Conservation (phyloP, 2,888 invertebrate genomes). For the Drosophila subquinaria region DNA sequence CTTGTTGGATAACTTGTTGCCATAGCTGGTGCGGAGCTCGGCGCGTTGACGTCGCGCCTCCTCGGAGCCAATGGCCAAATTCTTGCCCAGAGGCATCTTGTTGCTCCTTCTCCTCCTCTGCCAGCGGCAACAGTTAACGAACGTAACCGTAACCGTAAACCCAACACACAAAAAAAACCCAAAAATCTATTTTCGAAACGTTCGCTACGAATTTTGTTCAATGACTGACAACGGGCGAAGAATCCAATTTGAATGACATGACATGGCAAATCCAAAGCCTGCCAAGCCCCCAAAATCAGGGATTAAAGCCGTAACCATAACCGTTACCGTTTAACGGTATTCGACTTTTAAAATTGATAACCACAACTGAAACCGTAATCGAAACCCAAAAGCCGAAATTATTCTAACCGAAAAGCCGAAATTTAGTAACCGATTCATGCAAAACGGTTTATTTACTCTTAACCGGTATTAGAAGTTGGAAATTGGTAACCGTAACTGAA, state of each 20-base stretch:
- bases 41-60: constrained; percentile 60
- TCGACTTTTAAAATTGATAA: no score
- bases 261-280: constrained; percentile 9
- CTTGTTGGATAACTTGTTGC: constrained; percentile 57
- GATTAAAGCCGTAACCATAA: no score
- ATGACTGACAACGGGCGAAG: not conserved
- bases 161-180: constrained; percentile 4
- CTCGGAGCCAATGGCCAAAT: constrained; percentile 29
- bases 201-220: constrained; percentile 41
- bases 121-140: not conserved
- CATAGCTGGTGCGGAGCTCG: constrained; percentile 60
- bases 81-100: constrained; percentile 40
- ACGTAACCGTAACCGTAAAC: not conserved
- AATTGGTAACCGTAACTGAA: no score
- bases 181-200: constrained; percentile 35
- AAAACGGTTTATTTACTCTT: no score
- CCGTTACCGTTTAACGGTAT: no score
- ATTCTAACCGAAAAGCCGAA: no score
- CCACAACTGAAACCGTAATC: no score
- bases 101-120: not conserved
- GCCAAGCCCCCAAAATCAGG: not conserved
- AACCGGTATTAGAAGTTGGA: no score
- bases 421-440: no score
- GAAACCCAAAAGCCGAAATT: no score
- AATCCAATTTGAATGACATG: not conserved